Base-by-base conservation (phyloP, 2,888 invertebrate species). In the Drosophila paramelanica region DNA sequence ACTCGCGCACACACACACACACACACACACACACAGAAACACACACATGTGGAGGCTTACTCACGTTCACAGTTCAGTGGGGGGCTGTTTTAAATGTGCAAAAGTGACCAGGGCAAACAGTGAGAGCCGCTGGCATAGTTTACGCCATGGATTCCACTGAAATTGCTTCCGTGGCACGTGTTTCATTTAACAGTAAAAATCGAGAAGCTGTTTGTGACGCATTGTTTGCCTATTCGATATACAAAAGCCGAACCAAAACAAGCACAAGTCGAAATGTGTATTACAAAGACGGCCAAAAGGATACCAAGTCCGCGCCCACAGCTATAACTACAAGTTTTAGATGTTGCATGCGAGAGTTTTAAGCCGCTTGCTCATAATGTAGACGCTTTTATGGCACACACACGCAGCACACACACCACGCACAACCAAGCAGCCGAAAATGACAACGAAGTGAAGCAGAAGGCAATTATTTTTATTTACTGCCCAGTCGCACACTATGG, bases 401-500 rank as follows among this genome's bases (percentile, higher is more conserved):
- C 61, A 62, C 64, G 50, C 73, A 58, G 56, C 46, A 45, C 50
- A 45, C 50, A 33, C 61, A 57, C 62, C 60, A 59, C 57, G 38
- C 67, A 51, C 65, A 58, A 38, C 25, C 61, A 62, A 65, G 71
- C 55, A 67, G 77, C 79, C 74, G 46, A 79, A 79, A 77, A 75
- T 74, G 87, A 86, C 84, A 70, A 81, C 79, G 85, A 79, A 83
- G 80, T 88, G 88, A 82, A 89, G 81, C 88, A 89, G 84, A 84
- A 88, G 88, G 90, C 91, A 90, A 91, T 91, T 89, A 90, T 89
- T 88, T 91, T 90, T 91, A 91, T 91, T 90, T 91, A 91, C 90
- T 90, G 87, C 82, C 81, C 88, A 89, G 89, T 85, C 90, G 80
- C 84, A 79, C 85, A 86, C 78, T 88, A 83, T 91, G 91, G 91